Percentiles rank a stretch among this genome's conserved stretches.
Evolutionary conservation across 2,113 vertebrate species (phyloP).

Genomic region (Ceyx cyanopectus): DNA sequence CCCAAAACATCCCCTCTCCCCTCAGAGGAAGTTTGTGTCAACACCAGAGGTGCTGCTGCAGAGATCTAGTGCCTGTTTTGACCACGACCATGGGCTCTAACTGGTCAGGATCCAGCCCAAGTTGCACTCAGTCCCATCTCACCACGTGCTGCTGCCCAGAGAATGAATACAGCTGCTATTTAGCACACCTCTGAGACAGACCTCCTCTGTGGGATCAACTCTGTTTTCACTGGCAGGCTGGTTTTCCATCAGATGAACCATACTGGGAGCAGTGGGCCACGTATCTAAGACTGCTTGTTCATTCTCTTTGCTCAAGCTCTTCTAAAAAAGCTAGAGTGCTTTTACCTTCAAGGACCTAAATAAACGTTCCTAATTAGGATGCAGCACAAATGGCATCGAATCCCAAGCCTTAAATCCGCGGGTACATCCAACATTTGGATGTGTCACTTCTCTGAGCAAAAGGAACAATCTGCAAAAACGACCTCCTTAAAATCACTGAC

Average conservation of each 20-base stretch:
- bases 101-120: not conserved
- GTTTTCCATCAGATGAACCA: not conserved
- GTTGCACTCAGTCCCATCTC: not conserved
- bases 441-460: not conserved
- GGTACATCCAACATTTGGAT: not conserved
- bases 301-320: not conserved
- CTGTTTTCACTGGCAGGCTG: not conserved
- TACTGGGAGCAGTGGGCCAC: not conserved
- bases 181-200: not conserved
- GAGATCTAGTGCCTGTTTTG: not conserved
- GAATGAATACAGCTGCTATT: not conserved
- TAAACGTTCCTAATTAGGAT: not conserved
- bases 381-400: not conserved
- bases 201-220: not conserved
- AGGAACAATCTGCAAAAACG: not conserved
- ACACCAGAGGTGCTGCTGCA: not conserved
- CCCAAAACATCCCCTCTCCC: not conserved
- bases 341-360: not conserved
- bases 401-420: not conserved
- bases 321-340: not conserved
- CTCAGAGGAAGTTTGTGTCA: not conserved
- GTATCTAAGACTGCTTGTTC: rapidly evolving
- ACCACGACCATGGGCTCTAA: rapidly evolving
- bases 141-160: not conserved
- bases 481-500: not conserved